Conservation (phyloP, 2,797 vertebrate species). For the Sebastes elongatus region DNA sequence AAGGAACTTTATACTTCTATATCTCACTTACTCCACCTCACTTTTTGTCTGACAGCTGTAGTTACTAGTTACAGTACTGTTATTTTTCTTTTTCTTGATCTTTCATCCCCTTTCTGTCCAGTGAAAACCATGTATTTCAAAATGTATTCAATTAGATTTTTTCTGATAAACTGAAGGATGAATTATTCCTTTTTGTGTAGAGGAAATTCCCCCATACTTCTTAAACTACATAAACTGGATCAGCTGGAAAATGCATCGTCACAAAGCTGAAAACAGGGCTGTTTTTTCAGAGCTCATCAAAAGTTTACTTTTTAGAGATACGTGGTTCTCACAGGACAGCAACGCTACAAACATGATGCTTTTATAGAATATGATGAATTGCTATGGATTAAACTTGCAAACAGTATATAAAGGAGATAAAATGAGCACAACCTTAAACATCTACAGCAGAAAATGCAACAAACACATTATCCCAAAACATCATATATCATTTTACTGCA, state of each 20-base stretch:
- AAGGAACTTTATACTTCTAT: not conserved
- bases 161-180: not conserved
- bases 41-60: too few species aligned
- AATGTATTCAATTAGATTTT: fast-evolving
- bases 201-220: not conserved
- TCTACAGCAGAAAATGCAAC: not conserved
- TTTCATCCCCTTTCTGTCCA: not conserved
- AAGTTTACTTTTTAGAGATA: too few species aligned
- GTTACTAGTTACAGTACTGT: too few species aligned
- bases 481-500: not conserved
- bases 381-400: not conserved
- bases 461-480: not conserved
- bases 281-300: too few species aligned
- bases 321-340: not conserved
- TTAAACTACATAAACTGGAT: not conserved
- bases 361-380: not conserved
- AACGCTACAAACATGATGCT: not conserved
- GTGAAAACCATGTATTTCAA: not conserved
- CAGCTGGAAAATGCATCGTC: not conserved
- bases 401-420: not conserved
- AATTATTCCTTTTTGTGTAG: not conserved
- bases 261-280: too few species aligned
- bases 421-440: not conserved
- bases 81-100: too few species aligned
- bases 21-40: too few species aligned